Evolutionary conservation across 23 tunicate genomes (phyloP).

Genomic region (Ascidia mentula): DNA sequence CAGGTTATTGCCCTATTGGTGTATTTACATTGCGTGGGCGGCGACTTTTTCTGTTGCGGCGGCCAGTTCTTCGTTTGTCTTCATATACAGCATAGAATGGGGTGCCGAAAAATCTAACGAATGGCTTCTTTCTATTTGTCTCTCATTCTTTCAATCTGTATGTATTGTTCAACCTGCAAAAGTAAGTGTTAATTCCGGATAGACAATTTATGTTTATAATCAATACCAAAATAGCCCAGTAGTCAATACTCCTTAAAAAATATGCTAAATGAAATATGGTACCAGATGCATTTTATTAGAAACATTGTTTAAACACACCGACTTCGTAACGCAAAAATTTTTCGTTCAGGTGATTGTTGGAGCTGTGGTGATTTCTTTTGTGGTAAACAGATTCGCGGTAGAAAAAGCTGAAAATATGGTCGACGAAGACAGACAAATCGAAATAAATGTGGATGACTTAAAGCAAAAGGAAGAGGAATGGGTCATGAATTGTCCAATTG

Average conservation of each 20-base stretch:
- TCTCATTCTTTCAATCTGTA: slow-evolving; percentile 71
- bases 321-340: neutral
- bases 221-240: too few relatives aligned
- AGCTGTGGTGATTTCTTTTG: slow-evolving; percentile 55
- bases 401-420: slow-evolving; percentile 38
- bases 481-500: slow-evolving; percentile 45
- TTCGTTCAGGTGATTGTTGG: slow-evolving; percentile 47
- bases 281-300: neutral
- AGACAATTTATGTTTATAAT: too few relatives aligned
- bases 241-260: too few relatives aligned
- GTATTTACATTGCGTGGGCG: slow-evolving; percentile 54
- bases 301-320: neutral
- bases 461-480: slow-evolving; percentile 46
- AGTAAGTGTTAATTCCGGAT: slow-evolving; percentile 35
- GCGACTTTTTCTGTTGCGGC: slow-evolving; percentile 30
- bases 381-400: slow-evolving; percentile 51
- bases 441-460: slow-evolving; percentile 33
- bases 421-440: slow-evolving; percentile 13
- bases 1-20: slow-evolving; percentile 63
- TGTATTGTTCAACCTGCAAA: slow-evolving; percentile 80
- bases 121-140: slow-evolving; percentile 65
- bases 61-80: slow-evolving; percentile 69
- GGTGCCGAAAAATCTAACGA: slow-evolving; percentile 72
- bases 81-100: slow-evolving; percentile 90
- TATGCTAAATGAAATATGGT: too few relatives aligned